These are phyloP conservation scores for Lasioglossum marginatum DNA, from an alignment of 2,888 invertebrate species.

Conservation along the genomic window DNA sequence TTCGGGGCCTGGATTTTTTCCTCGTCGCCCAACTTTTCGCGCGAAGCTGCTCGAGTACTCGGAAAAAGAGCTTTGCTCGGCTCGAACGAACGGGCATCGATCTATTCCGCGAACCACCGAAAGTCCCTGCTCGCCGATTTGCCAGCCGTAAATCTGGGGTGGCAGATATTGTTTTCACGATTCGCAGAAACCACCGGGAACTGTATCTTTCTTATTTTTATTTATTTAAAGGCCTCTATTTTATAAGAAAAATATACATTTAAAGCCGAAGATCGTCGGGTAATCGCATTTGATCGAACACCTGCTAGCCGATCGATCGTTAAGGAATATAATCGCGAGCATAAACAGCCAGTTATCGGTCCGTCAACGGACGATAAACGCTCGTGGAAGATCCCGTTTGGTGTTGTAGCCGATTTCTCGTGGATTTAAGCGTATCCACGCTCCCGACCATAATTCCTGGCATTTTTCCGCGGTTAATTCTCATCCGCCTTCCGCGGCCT, in stretches of 20 bases:
- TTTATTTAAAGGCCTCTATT: no score
- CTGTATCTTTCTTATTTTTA: no score
- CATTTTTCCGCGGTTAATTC: slow-evolving; percentile 56
- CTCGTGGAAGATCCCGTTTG: neutral
- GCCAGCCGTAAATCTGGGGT: neutral
- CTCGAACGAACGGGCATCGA: neutral
- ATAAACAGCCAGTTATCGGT: neutral
- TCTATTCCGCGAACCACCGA: slow-evolving; percentile 4
- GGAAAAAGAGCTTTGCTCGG: slow-evolving; percentile 15
- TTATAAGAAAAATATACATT: neutral
- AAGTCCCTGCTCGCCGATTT: neutral
- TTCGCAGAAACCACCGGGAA: neutral
- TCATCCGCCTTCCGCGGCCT: slow-evolving; percentile 42
- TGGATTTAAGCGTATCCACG: slow-evolving; percentile 31
- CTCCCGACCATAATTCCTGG: slow-evolving; percentile 35
- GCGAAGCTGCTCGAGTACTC: slow-evolving; percentile 14
- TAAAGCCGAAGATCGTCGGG: neutral
- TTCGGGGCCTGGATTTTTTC: neutral
- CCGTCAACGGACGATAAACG: neutral
- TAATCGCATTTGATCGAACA: neutral
- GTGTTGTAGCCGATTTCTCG: slow-evolving; percentile 26
- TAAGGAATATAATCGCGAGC: neutral
- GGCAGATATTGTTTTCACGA: neutral
- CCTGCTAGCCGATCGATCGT: neutral
- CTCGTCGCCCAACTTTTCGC: neutral